phyloP scores from a whole-genome alignment of 2,888 invertebrate genomes.

The Fragum fragum region DNA sequence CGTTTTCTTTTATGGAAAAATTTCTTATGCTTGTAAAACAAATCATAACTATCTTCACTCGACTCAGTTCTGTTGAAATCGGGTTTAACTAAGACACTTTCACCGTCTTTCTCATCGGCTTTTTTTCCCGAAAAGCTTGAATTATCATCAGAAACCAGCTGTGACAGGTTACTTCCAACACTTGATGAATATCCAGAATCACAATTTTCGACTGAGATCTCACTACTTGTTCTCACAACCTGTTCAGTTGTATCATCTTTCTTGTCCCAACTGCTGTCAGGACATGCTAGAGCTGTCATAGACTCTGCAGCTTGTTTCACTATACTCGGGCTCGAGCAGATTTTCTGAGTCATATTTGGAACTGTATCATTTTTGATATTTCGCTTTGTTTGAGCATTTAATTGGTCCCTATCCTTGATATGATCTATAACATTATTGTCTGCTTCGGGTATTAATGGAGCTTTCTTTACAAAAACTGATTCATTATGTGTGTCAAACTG shows the following conservation, averaged over 20 bases:
- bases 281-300: constrained; percentile 74
- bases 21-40: constrained; percentile 80
- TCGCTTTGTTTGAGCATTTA: constrained; percentile 9
- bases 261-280: constrained; percentile 79
- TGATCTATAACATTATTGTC: background rate
- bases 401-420: background rate
- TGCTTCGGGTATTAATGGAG: background rate
- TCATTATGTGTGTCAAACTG: constrained; percentile 29
- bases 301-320: constrained; percentile 74
- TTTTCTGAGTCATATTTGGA: constrained; percentile 10
- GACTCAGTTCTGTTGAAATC: constrained; percentile 24
- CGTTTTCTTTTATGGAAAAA: constrained; percentile 76
- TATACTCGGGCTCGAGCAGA: constrained; percentile 55
- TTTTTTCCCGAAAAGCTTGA: constrained; percentile 8
- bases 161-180: constrained; percentile 40
- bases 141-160: constrained; percentile 13
- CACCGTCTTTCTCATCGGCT: constrained; percentile 29
- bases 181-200: constrained; percentile 48
- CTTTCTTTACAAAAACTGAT: constrained; percentile 34
- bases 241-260: constrained; percentile 33
- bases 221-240: background rate
- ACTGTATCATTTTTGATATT: background rate
- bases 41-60: constrained; percentile 57
- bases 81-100: background rate
- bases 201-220: constrained; percentile 5